Evolutionary conservation across 2,888 invertebrate genomes (phyloP), one percentile per base, ranked within the genome.

Genomic region (Rapana venosa): DNA sequence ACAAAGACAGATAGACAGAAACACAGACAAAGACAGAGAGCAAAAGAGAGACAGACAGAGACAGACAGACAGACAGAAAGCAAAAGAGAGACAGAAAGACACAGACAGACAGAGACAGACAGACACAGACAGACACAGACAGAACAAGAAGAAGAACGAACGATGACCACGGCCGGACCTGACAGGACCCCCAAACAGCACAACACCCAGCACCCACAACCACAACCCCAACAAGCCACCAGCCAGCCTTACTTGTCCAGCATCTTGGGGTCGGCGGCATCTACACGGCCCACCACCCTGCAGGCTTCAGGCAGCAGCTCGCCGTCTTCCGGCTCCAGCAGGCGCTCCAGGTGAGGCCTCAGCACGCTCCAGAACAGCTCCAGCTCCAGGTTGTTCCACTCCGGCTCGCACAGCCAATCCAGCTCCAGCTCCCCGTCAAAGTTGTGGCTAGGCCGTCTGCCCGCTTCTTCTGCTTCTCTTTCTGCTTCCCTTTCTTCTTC

Each of bases 371-470:
- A 89, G 85, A 89, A 89, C 35, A 89, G 35, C 58, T 89, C 89
- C 85, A 89, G 36, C 85, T 89, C 89, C 56, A 70, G 66, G 77
- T 89, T 89, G 85, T 89, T 89, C 89, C 89, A 89, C 77, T 89
- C 89, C 1, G 89, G 89, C 85, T 89, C 89, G 17, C 89, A 89
- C 85, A 89, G 56, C 89, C 89, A 89, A 74, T 89, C 89, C 77
- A 88, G 61, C 88, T 88, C 88, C 83, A 74, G 22, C 32, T 89
- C 89, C 15, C 58, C 79, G 1, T 81, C 81, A 4, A 58, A 56
- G n/a, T 22, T 47, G 47, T 0, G 2, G 66, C 47, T n/a, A 36
- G 30, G 56, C 8, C 56, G 26, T 58, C n/a, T 56, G 30, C 26
- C 4, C 8, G 20, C 30, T 30, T 4, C 26, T 11, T 22, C 26